Evolutionary conservation across 2,797 vertebrate genomes (phyloP), one percentile per base, ranked within the genome.

Genomic region (Peromyscus melanophrys): DNA sequence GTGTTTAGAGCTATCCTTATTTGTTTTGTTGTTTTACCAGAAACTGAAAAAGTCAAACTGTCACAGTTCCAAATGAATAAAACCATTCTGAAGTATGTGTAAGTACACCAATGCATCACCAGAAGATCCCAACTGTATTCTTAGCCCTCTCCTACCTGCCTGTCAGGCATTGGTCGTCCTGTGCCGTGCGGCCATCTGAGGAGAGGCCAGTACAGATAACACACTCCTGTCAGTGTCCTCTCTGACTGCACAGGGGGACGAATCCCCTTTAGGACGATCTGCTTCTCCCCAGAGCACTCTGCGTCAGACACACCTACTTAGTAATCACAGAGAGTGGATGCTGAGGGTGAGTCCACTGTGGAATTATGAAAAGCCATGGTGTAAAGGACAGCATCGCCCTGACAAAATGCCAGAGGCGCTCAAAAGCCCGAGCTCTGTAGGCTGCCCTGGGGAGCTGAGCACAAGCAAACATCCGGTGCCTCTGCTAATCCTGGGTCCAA

Each of bases 351-450:
- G 83, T 40, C 82, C 13, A 19, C 13, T 65, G 37, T 52, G 19
- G 27, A 43, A 87, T 97, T 49, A 95, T 73, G 91, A 95, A 96
- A 96, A 95, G 34, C 63, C 76, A 61, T 0, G 6, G 31, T 75
- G 57, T 40, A 63, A 84, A 59, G 75, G 82, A 59, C 78, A 86
- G 63, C 59, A 11, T 0, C 21, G 21, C 52, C 29, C 87, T 75
- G 94, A 85, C 76, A 34, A 46, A 4, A 77, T 31, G 90, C 81
- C 87, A 92, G 84, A 34, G 0, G 21, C 55, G 59, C 65, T 81
- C 95, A 94, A 95, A 96, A 91, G 76, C 93, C 29, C 37, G 29
- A 90, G n/a, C 57, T 86, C 85, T 63, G 59, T 92, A 91, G 82
- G 46, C 90, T 11, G 61, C 89, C 93, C 92, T 67, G 84, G 81